phyloP scores from a whole-genome alignment of 92 coral and sea anemone genomes.

The Phenganax marumi region DNA sequence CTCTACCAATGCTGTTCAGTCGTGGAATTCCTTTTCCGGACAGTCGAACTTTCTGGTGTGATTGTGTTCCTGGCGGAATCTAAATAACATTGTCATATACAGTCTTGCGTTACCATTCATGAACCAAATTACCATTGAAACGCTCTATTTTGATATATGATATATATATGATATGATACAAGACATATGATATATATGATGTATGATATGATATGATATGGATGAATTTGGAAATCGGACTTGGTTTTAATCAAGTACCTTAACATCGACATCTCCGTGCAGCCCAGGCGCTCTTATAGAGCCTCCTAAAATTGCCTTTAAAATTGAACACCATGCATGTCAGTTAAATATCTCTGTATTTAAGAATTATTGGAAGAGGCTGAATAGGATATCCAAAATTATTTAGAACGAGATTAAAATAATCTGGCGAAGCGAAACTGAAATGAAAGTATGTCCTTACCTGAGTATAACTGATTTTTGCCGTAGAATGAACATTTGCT shows the following conservation, averaged over 20 bases:
- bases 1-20: conserved; percentile 82
- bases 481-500: conserved; percentile 72
- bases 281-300: conserved; percentile 79
- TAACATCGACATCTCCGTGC: conserved; percentile 88
- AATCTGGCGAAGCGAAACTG: too few species aligned
- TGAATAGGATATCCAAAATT: too few species aligned
- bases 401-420: too few species aligned
- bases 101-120: background rate
- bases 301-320: conserved; percentile 94
- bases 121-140: background rate
- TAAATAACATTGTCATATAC: conserved; percentile 22
- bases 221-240: background rate
- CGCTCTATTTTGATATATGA: background rate
- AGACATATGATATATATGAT: background rate
- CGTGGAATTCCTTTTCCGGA: conserved; percentile 91
- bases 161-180: background rate
- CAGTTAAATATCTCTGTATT: too few species aligned
- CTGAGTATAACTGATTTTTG: conserved; percentile 87
- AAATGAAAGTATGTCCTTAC: conserved; percentile 40
- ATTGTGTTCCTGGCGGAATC: conserved; percentile 97
- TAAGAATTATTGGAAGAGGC: too few species aligned
- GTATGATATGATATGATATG: background rate
- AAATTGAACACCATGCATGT: background rate
- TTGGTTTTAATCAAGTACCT: conserved; percentile 49
- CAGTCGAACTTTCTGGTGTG: conserved; percentile 87